Evolutionary conservation across 1,140 invertebrate genomes (phyloP).

Genomic region (Plectus sambesii): DNA sequence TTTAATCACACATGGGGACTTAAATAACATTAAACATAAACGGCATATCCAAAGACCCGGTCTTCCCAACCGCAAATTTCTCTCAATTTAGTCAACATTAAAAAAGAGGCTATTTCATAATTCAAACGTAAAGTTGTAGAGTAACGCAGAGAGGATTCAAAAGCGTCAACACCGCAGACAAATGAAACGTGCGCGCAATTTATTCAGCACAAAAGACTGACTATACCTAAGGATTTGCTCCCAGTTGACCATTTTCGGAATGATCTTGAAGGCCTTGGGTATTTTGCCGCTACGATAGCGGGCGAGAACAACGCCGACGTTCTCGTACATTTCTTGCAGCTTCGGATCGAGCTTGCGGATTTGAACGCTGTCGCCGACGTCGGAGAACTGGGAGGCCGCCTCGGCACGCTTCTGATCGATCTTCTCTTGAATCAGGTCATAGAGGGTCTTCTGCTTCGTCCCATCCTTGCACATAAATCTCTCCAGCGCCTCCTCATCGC

Average conservation of each 20-base stretch:
- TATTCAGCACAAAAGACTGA: constrained; percentile 14
- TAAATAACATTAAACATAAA: too few species aligned
- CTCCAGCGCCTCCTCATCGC: constrained; percentile 30
- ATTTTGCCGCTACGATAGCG: constrained; percentile 88
- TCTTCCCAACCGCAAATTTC: too few species aligned
- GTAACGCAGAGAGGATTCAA: background rate
- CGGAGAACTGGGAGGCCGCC: constrained; percentile 12
- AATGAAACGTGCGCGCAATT: too few species aligned
- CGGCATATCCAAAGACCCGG: too few species aligned
- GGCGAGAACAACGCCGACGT: constrained; percentile 68
- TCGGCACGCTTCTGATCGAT: constrained; percentile 30
- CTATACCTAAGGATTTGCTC: constrained; percentile 58
- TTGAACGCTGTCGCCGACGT: constrained; percentile 4
- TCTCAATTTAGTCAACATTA: too few species aligned
- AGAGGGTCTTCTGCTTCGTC: constrained; percentile 20
- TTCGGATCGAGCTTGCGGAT: constrained; percentile 56
- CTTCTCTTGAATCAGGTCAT: constrained; percentile 33
- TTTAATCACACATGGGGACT: too few species aligned
- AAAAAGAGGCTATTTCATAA: too few species aligned
- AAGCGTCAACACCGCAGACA: constrained; percentile 12
- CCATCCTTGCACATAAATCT: constrained; percentile 22
- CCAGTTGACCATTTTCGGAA: constrained; percentile 85
- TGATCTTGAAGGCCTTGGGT: constrained; percentile 94
- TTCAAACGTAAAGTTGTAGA: constrained; percentile 29
- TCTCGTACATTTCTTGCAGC: constrained; percentile 68